phyloP scores from a whole-genome alignment of 1,140 invertebrate genomes.

The Galendromus occidentalis region DNA sequence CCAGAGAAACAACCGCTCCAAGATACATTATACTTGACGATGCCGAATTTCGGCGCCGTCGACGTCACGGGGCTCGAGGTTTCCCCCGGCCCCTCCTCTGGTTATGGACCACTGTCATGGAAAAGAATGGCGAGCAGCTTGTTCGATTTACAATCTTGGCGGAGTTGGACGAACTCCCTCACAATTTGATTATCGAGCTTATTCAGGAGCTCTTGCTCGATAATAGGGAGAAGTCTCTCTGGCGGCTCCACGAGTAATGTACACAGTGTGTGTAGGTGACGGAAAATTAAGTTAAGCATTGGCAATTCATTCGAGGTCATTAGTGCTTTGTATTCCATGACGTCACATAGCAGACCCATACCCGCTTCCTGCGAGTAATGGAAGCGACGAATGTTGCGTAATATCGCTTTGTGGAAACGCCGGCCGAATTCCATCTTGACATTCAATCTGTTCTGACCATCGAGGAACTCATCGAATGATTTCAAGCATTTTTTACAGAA shows the following conservation, averaged over 20 bases:
- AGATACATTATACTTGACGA: neutral
- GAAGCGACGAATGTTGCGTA: neutral
- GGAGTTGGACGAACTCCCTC: neutral
- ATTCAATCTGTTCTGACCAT: neutral
- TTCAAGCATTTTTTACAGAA: neutral
- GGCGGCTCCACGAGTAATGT: neutral
- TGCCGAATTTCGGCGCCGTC: neutral
- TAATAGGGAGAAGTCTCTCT: neutral
- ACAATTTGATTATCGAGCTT: neutral
- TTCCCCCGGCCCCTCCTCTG: neutral
- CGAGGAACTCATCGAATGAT: neutral
- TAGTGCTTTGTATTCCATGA: neutral
- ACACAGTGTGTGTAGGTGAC: neutral
- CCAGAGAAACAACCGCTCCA: neutral
- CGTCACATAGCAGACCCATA: neutral
- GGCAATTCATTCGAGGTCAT: neutral
- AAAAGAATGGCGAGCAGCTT: neutral
- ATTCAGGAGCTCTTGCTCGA: neutral
- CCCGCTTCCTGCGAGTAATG: neutral
- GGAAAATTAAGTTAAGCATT: neutral
- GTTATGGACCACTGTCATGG: neutral
- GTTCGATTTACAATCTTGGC: neutral
- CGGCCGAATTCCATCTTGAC: neutral
- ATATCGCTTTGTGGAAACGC: neutral
- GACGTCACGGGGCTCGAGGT: neutral